phyloP scores from a whole-genome alignment of 2,113 vertebrate genomes.

The Nyctereutes procyonoides region DNA sequence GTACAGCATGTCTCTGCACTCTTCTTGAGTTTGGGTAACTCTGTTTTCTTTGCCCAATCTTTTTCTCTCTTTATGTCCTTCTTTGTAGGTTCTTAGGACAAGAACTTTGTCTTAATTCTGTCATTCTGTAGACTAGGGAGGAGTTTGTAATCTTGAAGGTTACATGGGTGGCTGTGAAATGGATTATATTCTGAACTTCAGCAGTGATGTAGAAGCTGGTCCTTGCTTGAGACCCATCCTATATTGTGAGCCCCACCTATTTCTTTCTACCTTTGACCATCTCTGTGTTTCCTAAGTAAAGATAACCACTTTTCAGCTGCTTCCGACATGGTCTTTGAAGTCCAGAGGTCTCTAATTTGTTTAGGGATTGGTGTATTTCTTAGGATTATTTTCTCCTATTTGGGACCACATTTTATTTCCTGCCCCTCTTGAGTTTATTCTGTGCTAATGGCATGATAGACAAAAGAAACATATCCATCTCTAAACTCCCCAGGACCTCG shows the following conservation, averaged over 20 bases:
- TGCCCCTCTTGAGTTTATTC: not conserved
- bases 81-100: not conserved
- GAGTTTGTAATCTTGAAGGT: not conserved
- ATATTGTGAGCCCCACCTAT: not conserved
- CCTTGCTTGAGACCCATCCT: not conserved
- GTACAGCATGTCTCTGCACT: not conserved
- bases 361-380: slow-evolving; percentile 51
- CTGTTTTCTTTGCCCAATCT: not conserved
- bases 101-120: not conserved
- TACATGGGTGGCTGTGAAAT: not conserved
- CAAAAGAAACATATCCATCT: slow-evolving; percentile 55
- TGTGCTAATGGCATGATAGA: slow-evolving; percentile 47
- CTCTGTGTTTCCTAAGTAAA: not conserved
- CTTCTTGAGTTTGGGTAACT: not conserved
- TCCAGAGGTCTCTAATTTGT: slow-evolving; percentile 12
- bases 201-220: not conserved
- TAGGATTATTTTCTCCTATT: slow-evolving; percentile 45
- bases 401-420: slow-evolving; percentile 23
- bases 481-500: slow-evolving; percentile 17
- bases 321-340: not conserved
- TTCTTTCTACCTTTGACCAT: not conserved
- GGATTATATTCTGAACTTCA: not conserved
- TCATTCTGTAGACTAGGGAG: not conserved
- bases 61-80: not conserved
- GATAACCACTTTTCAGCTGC: not conserved